A percentile compares a stretch with the other conserved stretches of the same genome.
phyloP scores from a whole-genome alignment of 2,888 invertebrate genomes.

The Tinea semifulvella region DNA sequence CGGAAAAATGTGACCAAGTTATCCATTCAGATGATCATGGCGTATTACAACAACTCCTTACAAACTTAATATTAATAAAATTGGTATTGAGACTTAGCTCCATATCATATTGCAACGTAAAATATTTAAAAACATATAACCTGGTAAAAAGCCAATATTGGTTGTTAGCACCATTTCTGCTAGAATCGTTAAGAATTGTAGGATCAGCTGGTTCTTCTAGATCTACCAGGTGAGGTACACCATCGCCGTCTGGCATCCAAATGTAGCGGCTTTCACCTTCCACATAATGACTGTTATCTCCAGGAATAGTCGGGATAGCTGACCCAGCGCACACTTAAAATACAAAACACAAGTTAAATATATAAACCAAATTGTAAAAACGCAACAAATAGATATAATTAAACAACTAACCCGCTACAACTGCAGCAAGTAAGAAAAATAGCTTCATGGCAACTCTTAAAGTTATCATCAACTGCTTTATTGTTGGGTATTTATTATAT shows the following conservation, averaged over 20 bases:
- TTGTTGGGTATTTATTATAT: not conserved
- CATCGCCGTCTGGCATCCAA: slow-evolving; percentile 15
- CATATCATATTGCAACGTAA: too few species aligned
- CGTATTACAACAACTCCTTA: too few species aligned
- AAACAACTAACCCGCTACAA: slow-evolving; percentile 6
- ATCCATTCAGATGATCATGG: too few species aligned
- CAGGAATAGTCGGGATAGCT: slow-evolving; percentile 10
- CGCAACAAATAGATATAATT: not conserved
- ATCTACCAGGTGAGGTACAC: slow-evolving; percentile 13
- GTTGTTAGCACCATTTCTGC: slow-evolving; percentile 13
- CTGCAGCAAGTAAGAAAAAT: slow-evolving; percentile 13
- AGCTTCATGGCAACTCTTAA: slow-evolving; percentile 10
- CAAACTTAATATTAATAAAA: too few species aligned
- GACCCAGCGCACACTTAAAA: slow-evolving; percentile 11
- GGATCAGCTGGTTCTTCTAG: slow-evolving; percentile 7
- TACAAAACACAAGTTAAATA: not conserved
- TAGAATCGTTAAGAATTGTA: not conserved
- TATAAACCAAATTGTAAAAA: not conserved
- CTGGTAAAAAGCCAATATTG: slow-evolving; percentile 13
- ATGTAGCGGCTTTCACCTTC: slow-evolving; percentile 14
- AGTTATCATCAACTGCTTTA: not conserved
- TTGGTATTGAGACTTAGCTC: too few species aligned
- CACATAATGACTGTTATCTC: slow-evolving; percentile 14
- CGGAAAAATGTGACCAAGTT: too few species aligned
- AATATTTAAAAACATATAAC: slow-evolving; percentile 7